Evolutionary conservation across 2,888 invertebrate genomes (phyloP), one percentile per base, ranked within the genome.

Genomic region (Zelleria hepariella): DNA sequence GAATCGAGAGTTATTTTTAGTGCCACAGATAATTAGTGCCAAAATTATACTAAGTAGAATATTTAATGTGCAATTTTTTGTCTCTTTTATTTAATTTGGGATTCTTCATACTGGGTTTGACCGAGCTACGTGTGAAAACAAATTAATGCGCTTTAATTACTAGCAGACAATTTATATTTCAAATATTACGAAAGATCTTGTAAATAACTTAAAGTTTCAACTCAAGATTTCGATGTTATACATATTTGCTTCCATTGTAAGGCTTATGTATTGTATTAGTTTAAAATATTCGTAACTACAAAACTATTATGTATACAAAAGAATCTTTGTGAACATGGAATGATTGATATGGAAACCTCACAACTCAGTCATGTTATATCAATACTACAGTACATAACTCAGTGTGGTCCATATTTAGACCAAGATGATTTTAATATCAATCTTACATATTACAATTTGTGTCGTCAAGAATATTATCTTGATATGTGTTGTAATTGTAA

Each of bases 1-100:
- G 89, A 90, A 74, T 76, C 77, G 67, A 70, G 76, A 75, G 77
- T 83, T 80, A 88, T 86, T 76, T 88, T 88, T 82, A 90, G 90
- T 82, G 86, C 89, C 86, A 91, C 91, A 79, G 90, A 91, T 87
- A 90, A 89, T 86, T 91, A 91, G 91, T 91, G 91, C 91, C 91
- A 91, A 91, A 91, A 88, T 85, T 88, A 88, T 80, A 71, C 73
- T 88, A 87, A 84, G 85, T 87, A 87, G 83, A 77, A 74, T 83
- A 80, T 85, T 78, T 79, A 80, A 80, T 82, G 88, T 88, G 88
- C 89, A 89, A 86, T 87, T 86, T 83, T 81, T 83, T 81, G 80
- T 83, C 82, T 74, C 80, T 82, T 75, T 82, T 83, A 76, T 80
- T 79, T 82, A 84, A 81, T 77, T 72, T 82, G 75, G 82, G 80